Evolutionary conservation across 30 jellyfish, hydroid and myxozoan genomes (phyloP).

Genomic region (Aurelia sp.): DNA sequence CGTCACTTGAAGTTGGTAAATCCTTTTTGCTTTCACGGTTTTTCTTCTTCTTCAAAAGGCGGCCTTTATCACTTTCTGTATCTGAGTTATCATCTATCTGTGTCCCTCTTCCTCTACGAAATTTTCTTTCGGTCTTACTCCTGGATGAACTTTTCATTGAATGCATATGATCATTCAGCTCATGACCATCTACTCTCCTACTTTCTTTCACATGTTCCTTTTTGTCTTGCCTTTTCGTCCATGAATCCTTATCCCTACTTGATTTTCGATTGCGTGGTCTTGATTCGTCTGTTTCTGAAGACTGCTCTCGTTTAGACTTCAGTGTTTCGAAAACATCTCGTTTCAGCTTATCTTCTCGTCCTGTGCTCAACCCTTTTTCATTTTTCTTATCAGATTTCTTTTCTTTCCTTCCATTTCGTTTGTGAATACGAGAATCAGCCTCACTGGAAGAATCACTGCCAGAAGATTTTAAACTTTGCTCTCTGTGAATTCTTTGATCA

Average conservation of each 20-base stretch:
- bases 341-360: neutral
- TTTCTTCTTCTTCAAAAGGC: neutral
- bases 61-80: neutral
- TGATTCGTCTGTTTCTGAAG: no score
- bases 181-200: no score
- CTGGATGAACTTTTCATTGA: no score
- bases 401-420: no score
- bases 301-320: no score
- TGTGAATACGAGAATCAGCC: no score
- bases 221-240: neutral
- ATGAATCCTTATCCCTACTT: neutral
- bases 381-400: no score
- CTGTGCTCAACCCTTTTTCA: neutral
- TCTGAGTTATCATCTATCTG: neutral
- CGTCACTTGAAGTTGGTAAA: no score
- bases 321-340: neutral
- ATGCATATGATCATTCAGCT: no score
- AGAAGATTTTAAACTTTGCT: neutral
- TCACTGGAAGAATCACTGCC: no score
- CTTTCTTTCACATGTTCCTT: neutral
- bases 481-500: neutral
- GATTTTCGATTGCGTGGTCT: constrained; percentile 6
- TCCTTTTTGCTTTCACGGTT: no score
- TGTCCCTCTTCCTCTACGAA: neutral
- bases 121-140: no score